phyloP scores from a whole-genome alignment of 2,797 vertebrate species.

The Agapornis canus region DNA sequence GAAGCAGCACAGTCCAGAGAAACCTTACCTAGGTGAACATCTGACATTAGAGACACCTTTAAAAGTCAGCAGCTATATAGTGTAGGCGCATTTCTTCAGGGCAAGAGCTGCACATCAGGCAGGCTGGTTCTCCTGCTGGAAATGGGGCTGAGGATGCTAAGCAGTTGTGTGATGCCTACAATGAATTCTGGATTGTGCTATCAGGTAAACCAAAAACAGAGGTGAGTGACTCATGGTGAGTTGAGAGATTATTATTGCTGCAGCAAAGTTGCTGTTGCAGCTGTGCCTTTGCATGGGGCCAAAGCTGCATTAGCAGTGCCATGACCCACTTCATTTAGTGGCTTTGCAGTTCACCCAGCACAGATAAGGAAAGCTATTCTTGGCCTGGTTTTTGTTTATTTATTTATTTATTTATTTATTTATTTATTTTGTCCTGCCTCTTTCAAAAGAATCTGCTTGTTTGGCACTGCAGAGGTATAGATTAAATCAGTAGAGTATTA shows the following conservation, averaged over 20 bases:
- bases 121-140: neutral
- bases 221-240: neutral
- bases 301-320: neutral
- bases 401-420: too few species aligned
- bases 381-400: neutral
- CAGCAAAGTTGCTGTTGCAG: neutral
- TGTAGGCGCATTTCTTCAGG: neutral
- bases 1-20: slow-evolving; percentile 2
- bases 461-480: neutral
- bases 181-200: neutral
- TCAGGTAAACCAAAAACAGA: neutral
- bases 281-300: neutral
- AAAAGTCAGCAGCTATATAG: neutral
- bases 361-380: neutral
- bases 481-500: neutral
- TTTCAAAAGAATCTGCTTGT: neutral
- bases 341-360: neutral
- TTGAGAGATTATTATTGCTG: neutral
- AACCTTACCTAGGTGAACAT: neutral
- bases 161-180: neutral
- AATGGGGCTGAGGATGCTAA: neutral
- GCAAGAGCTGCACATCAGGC: neutral
- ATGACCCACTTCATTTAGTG: neutral
- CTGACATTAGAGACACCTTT: neutral
- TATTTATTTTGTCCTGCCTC: neutral